A percentile compares a stretch with the other conserved stretches of the same genome.
phyloP scores from a whole-genome alignment of 1,140 invertebrate species.

The Globodera ellingtonae region DNA sequence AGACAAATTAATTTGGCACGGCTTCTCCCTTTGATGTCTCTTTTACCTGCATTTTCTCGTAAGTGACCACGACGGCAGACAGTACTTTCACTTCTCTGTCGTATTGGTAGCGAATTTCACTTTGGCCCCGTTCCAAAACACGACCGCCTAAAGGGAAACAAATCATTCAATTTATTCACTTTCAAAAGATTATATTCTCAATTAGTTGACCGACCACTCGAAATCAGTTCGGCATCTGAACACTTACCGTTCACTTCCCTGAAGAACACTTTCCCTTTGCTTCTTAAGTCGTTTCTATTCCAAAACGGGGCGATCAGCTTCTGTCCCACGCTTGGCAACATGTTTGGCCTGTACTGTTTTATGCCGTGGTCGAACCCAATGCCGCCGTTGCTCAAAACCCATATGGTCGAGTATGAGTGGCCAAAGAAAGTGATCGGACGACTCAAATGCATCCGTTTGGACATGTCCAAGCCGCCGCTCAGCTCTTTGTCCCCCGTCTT shows the following conservation, averaged over 20 bases:
- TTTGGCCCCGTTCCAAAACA: constrained; percentile 62
- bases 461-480: constrained; percentile 49
- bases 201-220: neutral
- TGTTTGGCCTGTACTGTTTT: constrained; percentile 53
- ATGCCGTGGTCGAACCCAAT: constrained; percentile 61
- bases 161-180: neutral
- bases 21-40: constrained; percentile 22
- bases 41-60: constrained; percentile 60
- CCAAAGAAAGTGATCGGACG: constrained; percentile 61
- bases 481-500: constrained; percentile 56
- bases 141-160: constrained; percentile 49
- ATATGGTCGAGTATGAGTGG: constrained; percentile 53
- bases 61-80: constrained; percentile 57
- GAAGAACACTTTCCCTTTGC: constrained; percentile 62
- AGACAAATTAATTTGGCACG: constrained; percentile 24
- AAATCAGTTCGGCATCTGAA: neutral
- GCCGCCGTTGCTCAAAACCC: constrained; percentile 61
- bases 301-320: constrained; percentile 62
- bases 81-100: constrained; percentile 59
- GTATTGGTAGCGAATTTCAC: constrained; percentile 65
- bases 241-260: constrained; percentile 46
- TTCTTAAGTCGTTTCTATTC: constrained; percentile 63
- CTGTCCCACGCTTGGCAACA: constrained; percentile 48
- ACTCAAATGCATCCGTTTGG: constrained; percentile 54
- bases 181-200: no score